A percentile compares a stretch with the other conserved stretches of the same genome.
Evolutionary conservation across 2,797 vertebrate genomes (phyloP).

Genomic region (Botia kubotai): DNA sequence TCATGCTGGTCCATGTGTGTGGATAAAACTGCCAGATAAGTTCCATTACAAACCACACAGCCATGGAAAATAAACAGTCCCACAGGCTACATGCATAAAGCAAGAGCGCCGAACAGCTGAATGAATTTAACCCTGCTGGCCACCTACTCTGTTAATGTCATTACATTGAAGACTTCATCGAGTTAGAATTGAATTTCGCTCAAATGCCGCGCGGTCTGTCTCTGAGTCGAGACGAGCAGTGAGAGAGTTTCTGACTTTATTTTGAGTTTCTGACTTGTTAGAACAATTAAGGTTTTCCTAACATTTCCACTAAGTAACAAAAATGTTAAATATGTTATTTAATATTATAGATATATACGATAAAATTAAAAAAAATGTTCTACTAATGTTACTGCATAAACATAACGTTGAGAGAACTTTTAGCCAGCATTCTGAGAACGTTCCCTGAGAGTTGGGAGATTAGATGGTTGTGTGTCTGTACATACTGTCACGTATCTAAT

Average conservation of each 20-base stretch:
- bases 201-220: slow-evolving; percentile 18
- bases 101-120: too few species aligned
- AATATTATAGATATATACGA: too few species aligned
- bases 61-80: slow-evolving; percentile 39
- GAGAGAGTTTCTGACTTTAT: not conserved
- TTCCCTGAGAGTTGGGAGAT: too few species aligned
- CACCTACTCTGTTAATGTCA: slow-evolving; percentile 25
- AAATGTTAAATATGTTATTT: too few species aligned
- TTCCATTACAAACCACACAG: slow-evolving; percentile 28
- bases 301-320: too few species aligned
- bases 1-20: slow-evolving; percentile 17
- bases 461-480: not conserved
- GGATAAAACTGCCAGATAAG: slow-evolving; percentile 35
- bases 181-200: slow-evolving; percentile 40
- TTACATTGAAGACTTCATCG: slow-evolving; percentile 40
- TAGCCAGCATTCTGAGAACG: too few species aligned
- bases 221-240: not conserved
- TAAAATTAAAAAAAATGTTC: too few species aligned
- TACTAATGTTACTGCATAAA: too few species aligned
- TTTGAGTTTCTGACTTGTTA: too few species aligned
- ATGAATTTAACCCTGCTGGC: slow-evolving; percentile 30
- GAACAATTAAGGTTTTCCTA: too few species aligned
- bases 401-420: too few species aligned
- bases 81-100: slow-evolving; percentile 38
- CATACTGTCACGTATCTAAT: not conserved